phyloP scores from a whole-genome alignment of 2,888 invertebrate genomes.

The Spilarctia lutea region DNA sequence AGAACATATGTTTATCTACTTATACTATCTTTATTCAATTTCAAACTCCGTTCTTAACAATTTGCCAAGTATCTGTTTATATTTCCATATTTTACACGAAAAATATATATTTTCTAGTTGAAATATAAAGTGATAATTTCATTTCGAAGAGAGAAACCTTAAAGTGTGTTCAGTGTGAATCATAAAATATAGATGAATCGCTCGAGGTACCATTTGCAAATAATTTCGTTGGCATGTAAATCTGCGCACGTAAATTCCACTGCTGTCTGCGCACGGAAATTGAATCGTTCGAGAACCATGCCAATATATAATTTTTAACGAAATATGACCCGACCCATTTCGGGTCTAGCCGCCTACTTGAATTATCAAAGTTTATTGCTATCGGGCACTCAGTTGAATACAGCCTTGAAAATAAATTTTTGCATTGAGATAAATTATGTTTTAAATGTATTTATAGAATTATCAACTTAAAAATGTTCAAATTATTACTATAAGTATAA shows the following conservation, averaged over 20 bases:
- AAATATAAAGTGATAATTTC: conserved; percentile 56
- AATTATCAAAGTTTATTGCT: conserved; percentile 43
- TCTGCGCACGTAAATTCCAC: conserved; percentile 83
- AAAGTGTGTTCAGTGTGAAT: conserved; percentile 64
- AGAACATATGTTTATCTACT: conserved; percentile 27
- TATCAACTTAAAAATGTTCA: background rate
- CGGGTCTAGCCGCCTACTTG: conserved; percentile 44
- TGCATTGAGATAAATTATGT: background rate
- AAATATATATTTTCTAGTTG: conserved; percentile 46
- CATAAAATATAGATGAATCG: conserved; percentile 78
- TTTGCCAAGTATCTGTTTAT: conserved; percentile 49
- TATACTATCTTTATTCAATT: conserved; percentile 38
- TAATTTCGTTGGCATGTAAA: conserved; percentile 84
- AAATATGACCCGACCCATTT: conserved; percentile 63
- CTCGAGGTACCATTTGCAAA: conserved; percentile 80
- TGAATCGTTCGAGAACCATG: conserved; percentile 83
- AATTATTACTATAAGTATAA: too few species aligned
- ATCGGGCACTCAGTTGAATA: conserved; percentile 24
- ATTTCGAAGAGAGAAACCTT: conserved; percentile 59
- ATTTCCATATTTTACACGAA: conserved; percentile 52
- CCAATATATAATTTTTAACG: conserved; percentile 78
- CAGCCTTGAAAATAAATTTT: conserved; percentile 1
- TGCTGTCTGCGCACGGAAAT: conserved; percentile 85
- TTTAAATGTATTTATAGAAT: background rate
- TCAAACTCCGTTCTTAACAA: conserved; percentile 42